Percentiles rank a stretch among this genome's conserved stretches.
These are phyloP conservation scores for Drosophila lutescens DNA, from an alignment of 2,888 invertebrate genomes.

Conservation along the genomic window DNA sequence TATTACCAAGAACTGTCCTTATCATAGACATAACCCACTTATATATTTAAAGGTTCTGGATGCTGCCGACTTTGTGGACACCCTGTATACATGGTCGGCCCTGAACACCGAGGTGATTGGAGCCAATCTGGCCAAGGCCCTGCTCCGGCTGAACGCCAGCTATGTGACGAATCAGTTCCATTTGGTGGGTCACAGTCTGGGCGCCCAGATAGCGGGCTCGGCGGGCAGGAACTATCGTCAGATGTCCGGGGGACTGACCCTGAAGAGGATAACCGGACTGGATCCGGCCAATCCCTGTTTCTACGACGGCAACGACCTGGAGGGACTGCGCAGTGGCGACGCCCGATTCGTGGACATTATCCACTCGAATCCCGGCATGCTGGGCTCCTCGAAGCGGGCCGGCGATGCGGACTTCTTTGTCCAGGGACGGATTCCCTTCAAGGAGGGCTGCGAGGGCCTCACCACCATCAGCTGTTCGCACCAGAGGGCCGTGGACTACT, in stretches of 20 bases:
- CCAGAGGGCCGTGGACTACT: slow-evolving; percentile 72
- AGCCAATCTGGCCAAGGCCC: slow-evolving; percentile 58
- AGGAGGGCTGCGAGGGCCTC: slow-evolving; percentile 60
- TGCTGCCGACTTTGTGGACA: slow-evolving; percentile 70
- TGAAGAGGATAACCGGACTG: slow-evolving; percentile 80
- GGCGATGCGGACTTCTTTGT: slow-evolving; percentile 82
- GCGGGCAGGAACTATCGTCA: slow-evolving; percentile 70
- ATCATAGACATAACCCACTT: neutral
- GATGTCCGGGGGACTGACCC: slow-evolving; percentile 50
- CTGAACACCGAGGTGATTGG: slow-evolving; percentile 79
- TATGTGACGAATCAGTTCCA: slow-evolving; percentile 70
- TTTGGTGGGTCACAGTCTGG: slow-evolving; percentile 81
- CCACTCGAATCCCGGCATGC: slow-evolving; percentile 75
- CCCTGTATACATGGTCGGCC: slow-evolving; percentile 81
- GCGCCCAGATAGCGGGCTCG: slow-evolving; percentile 80
- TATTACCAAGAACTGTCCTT: too few species aligned
- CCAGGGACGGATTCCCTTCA: slow-evolving; percentile 69
- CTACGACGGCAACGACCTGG: slow-evolving; percentile 69
- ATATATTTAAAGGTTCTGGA: slow-evolving; percentile 66
- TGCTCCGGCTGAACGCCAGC: slow-evolving; percentile 59
- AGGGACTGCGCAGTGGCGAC: slow-evolving; percentile 75
- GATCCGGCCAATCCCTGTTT: slow-evolving; percentile 83
- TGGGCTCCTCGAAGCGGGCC: slow-evolving; percentile 64
- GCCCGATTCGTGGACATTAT: slow-evolving; percentile 81
- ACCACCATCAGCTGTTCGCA: slow-evolving; percentile 69